Evolutionary conservation across 1,140 invertebrate species (phyloP).

Genomic region (Muscidifurax raptorellus): DNA sequence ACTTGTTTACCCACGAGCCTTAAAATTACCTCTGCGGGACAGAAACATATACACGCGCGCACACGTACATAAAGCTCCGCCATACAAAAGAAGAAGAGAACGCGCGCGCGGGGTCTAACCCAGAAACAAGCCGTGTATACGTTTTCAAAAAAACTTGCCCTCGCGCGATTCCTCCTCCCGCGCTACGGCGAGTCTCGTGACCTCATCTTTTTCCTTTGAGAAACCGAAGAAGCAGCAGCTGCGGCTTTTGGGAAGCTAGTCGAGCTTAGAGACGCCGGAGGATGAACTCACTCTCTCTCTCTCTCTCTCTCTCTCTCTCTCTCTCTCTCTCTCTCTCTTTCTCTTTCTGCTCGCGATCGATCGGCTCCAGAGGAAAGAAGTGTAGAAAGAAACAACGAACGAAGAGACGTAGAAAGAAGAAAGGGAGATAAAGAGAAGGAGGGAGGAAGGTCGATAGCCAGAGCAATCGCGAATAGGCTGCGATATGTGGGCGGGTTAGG

Average conservation of each 20-base stretch:
- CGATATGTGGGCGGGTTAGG: too few relatives aligned
- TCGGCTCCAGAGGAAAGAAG: conserved; percentile 10
- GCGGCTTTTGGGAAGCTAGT: conserved; percentile 32
- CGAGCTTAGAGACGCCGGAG: conserved; percentile 18
- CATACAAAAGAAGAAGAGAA: neutral
- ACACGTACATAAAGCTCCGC: neutral
- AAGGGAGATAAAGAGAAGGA: neutral
- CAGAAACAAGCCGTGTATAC: conserved; percentile 39
- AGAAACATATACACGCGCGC: neutral
- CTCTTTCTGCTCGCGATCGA: conserved; percentile 12
- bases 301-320: neutral
- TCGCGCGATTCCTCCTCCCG: neutral
- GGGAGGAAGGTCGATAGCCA: conserved; percentile 61
- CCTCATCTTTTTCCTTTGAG: conserved; percentile 51
- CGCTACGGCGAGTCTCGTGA: conserved; percentile 38
- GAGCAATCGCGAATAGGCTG: neutral
- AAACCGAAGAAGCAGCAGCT: conserved; percentile 23
- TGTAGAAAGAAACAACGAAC: conserved; percentile 31
- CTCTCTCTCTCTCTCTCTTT: neutral
- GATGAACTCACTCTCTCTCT: neutral
- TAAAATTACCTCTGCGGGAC: conserved; percentile 22
- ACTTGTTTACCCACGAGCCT: conserved; percentile 38
- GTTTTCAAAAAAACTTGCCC: conserved; percentile 4
- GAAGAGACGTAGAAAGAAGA: neutral
- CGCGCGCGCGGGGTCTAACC: conserved; percentile 41